phyloP scores from a whole-genome alignment of 2,888 invertebrate genomes.

The Corbicula japonica region DNA sequence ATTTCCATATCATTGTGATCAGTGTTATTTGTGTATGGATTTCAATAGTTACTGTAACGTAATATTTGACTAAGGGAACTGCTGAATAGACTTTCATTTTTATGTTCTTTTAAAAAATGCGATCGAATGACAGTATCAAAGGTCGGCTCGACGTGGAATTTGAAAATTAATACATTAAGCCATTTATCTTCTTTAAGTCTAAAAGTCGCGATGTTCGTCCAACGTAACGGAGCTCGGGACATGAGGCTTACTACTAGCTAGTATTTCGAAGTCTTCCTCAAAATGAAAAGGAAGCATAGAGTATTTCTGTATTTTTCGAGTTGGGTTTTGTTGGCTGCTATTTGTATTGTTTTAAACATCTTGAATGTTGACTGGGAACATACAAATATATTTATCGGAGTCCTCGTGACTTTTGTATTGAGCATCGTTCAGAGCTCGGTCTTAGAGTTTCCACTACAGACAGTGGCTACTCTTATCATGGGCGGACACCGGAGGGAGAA shows the following conservation, averaged over 20 bases:
- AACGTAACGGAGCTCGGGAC: neutral
- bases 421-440: slow-evolving; percentile 76
- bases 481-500: slow-evolving; percentile 68
- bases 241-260: no score
- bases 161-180: neutral
- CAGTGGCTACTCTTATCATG: slow-evolving; percentile 71
- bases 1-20: no score
- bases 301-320: slow-evolving; percentile 74
- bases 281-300: slow-evolving; percentile 70
- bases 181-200: neutral
- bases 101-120: no score
- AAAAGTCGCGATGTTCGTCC: neutral
- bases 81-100: no score
- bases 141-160: neutral
- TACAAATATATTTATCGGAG: slow-evolving; percentile 69
- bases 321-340: slow-evolving; percentile 74
- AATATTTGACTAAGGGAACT: no score
- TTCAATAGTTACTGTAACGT: no score
- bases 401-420: slow-evolving; percentile 72
- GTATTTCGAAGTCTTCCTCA: neutral
- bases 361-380: slow-evolving; percentile 76
- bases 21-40: no score
- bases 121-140: neutral
- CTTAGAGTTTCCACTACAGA: slow-evolving; percentile 76
- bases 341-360: slow-evolving; percentile 70